These are phyloP conservation scores for Cordilura impudica DNA, from an alignment of 2,888 invertebrate species.

Conservation along the genomic window DNA sequence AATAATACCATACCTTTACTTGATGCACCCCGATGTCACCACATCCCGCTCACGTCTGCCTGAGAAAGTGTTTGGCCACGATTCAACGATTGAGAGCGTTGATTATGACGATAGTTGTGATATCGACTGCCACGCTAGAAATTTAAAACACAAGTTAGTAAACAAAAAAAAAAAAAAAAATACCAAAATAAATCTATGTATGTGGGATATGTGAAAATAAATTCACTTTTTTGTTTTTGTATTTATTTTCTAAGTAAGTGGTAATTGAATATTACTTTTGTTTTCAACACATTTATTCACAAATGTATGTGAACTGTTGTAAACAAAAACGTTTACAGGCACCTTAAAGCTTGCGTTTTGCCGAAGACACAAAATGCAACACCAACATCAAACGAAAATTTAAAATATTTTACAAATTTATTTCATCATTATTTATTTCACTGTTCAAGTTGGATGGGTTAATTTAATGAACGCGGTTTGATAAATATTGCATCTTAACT, in stretches of 20 bases:
- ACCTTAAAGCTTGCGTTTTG: too few relatives aligned
- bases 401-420: too few relatives aligned
- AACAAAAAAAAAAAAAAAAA: background rate
- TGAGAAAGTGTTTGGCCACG: conserved; percentile 84
- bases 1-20: conserved; percentile 77
- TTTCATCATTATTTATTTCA: too few relatives aligned
- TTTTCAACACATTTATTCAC: conserved; percentile 48
- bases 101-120: conserved; percentile 82
- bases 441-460: too few relatives aligned
- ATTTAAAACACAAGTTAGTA: too few relatives aligned
- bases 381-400: background rate
- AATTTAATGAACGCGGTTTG: too few relatives aligned
- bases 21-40: conserved; percentile 89
- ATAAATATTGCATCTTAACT: too few relatives aligned
- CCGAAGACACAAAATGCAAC: too few relatives aligned
- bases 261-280: conserved; percentile 51
- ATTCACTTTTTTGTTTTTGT: background rate
- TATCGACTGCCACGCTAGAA: conserved; percentile 81
- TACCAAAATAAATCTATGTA: background rate
- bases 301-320: conserved; percentile 46
- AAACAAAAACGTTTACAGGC: background rate
- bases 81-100: conserved; percentile 87
- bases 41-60: conserved; percentile 84
- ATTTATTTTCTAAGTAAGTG: conserved; percentile 19
- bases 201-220: background rate